phyloP scores from a whole-genome alignment of 1,140 invertebrate genomes.

The Brachionus paranguensis region DNA sequence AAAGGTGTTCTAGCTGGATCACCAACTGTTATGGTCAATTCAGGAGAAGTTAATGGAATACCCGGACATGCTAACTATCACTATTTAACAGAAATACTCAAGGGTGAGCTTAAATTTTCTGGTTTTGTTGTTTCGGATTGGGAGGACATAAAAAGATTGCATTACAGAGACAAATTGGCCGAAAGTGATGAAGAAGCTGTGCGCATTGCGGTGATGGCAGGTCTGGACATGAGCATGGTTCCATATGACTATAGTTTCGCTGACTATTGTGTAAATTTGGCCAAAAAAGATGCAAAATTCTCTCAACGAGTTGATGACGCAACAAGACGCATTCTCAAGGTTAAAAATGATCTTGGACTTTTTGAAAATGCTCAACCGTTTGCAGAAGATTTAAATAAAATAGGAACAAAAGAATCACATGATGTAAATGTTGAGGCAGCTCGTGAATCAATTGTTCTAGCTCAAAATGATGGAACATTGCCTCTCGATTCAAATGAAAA shows the following conservation, averaged over 20 bases:
- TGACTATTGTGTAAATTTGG: not conserved
- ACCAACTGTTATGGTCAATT: conserved; percentile 4
- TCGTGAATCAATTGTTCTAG: not conserved
- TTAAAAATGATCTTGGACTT: not conserved
- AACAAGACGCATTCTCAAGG: not conserved
- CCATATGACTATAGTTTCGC: not conserved
- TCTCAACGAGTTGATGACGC: not conserved
- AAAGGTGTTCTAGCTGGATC: conserved; percentile 9
- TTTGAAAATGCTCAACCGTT: not conserved
- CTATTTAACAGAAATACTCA: conserved; percentile 5
- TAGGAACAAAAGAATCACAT: not conserved
- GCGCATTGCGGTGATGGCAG: not conserved
- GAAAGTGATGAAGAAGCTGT: conserved; percentile 14
- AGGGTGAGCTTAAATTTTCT: not conserved
- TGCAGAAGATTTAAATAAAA: not conserved
- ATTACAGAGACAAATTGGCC: not conserved
- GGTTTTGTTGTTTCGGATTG: conserved; percentile 12
- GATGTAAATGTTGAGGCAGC: not conserved
- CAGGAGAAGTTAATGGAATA: conserved; percentile 17
- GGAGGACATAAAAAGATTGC: not conserved
- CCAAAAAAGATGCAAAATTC: not conserved
- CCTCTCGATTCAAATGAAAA: not conserved
- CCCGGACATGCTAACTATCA: conserved; percentile 25
- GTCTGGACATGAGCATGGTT: conserved; percentile 21
- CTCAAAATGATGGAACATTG: not conserved